These are phyloP conservation scores for Coilia nasus DNA, from an alignment of 2,797 vertebrate genomes.

Conservation along the genomic window DNA sequence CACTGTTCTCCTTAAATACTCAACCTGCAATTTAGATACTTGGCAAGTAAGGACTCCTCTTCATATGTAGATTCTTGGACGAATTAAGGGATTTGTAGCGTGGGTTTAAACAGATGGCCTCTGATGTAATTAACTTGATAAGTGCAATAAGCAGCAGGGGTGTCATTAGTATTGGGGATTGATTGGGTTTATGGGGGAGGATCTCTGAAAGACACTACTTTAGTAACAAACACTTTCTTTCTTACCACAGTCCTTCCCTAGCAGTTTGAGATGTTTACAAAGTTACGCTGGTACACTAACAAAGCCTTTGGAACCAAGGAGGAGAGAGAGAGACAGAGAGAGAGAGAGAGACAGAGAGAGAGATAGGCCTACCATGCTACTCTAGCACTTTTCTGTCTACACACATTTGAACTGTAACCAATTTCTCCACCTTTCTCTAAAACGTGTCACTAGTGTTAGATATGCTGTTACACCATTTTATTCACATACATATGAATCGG, in stretches of 20 bases:
- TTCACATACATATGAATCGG: neutral
- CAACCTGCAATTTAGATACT: constrained; percentile 25
- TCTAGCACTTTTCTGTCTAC: neutral
- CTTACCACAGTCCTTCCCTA: neutral
- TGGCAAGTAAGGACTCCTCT: neutral
- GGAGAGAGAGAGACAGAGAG: neutral
- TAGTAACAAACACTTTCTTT: neutral
- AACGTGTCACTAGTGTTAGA: neutral
- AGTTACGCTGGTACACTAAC: neutral
- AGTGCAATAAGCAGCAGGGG: constrained; percentile 39
- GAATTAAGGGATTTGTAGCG: neutral
- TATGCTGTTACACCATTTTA: neutral
- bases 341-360: neutral
- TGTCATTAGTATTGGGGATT: constrained; percentile 35
- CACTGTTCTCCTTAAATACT: too few relatives aligned
- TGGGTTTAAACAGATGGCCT: constrained; percentile 12
- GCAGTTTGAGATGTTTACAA: neutral
- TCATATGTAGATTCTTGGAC: neutral
- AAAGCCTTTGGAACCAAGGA: neutral
- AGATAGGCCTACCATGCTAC: neutral
- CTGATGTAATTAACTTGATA: constrained; percentile 47
- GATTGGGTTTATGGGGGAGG: too few relatives aligned
- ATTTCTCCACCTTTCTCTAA: neutral
- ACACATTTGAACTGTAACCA: neutral
- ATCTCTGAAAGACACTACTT: neutral